phyloP scores from a whole-genome alignment of 2,113 vertebrate genomes.

The Burhinus bistriatus region DNA sequence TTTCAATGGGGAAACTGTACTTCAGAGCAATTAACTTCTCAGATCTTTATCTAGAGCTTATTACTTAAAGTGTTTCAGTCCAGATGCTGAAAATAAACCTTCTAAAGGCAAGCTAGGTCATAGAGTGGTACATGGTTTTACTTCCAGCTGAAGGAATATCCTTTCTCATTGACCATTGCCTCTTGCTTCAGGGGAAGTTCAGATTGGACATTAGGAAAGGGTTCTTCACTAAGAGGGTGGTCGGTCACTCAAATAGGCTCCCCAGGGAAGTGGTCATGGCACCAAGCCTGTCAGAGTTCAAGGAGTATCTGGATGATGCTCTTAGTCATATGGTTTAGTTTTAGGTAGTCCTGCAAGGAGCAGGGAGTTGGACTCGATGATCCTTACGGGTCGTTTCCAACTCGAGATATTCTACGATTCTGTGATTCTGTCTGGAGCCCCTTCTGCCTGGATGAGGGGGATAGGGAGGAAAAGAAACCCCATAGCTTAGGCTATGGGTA shows the following conservation, averaged over 20 bases:
- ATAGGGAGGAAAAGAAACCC: neutral
- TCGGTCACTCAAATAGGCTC: neutral
- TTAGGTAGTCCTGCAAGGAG: neutral
- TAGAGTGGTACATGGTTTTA: neutral
- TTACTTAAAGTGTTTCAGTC: neutral
- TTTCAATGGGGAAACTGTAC: neutral
- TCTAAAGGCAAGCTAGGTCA: neutral
- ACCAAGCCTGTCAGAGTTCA: neutral
- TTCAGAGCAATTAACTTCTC: constrained; percentile 18
- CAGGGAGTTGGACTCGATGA: neutral
- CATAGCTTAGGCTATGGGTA: neutral
- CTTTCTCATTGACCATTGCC: neutral
- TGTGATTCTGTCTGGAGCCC: neutral
- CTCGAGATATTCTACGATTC: neutral
- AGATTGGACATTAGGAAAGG: neutral
- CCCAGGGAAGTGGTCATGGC: neutral
- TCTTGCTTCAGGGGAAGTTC: neutral
- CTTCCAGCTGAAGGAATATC: neutral
- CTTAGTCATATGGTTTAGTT: neutral
- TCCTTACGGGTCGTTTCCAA: neutral
- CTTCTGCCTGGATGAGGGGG: neutral
- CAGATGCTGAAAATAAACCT: neutral
- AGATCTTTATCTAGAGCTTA: constrained; percentile 23
- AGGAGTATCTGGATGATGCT: neutral
- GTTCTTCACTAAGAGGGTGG: neutral